Percentiles rank a stretch among this genome's conserved stretches.
These are phyloP conservation scores for Drosophila cracens DNA, from an alignment of 2,888 invertebrate genomes.

Conservation along the genomic window DNA sequence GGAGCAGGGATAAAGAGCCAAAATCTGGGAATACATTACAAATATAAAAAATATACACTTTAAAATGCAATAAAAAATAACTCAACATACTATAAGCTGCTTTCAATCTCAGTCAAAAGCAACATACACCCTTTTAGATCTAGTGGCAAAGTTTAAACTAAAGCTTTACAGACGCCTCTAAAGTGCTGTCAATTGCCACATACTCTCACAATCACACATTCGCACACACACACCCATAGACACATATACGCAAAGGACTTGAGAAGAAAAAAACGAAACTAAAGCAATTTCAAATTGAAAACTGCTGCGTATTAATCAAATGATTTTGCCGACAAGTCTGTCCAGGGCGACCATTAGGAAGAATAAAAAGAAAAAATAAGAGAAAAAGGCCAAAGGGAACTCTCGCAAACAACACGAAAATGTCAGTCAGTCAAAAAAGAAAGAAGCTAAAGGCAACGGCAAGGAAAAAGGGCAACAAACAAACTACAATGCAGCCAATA, in stretches of 20 bases:
- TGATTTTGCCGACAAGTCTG: conserved; percentile 58
- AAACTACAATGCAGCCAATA: conserved; percentile 30
- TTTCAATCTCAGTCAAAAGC: conserved; percentile 29
- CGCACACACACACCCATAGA: conserved; percentile 2
- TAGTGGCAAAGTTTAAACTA: conserved; percentile 21
- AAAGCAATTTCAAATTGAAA: conserved; percentile 77
- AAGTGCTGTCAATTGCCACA: conserved; percentile 48
- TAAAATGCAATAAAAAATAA: conserved; percentile 61
- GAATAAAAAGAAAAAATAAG: conserved; percentile 8
- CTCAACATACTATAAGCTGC: conserved; percentile 51
- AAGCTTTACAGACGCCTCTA: conserved; percentile 32
- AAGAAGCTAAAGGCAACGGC: conserved; percentile 38
- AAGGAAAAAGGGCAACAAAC: conserved; percentile 41
- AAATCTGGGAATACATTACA: neutral
- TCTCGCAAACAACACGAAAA: conserved; percentile 54
- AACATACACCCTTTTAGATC: conserved; percentile 10
- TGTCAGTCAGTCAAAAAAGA: conserved; percentile 67
- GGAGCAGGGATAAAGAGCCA: neutral
- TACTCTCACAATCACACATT: conserved; percentile 15
- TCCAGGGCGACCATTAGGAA: conserved; percentile 22
- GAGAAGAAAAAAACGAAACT: conserved; percentile 46
- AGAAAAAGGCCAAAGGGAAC: conserved; percentile 36
- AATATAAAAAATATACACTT: neutral
- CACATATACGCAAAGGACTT: conserved; percentile 14
- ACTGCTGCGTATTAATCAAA: conserved; percentile 78